Evolutionary conservation across 2,113 vertebrate species (phyloP).

Genomic region (Mustela lutreola): DNA sequence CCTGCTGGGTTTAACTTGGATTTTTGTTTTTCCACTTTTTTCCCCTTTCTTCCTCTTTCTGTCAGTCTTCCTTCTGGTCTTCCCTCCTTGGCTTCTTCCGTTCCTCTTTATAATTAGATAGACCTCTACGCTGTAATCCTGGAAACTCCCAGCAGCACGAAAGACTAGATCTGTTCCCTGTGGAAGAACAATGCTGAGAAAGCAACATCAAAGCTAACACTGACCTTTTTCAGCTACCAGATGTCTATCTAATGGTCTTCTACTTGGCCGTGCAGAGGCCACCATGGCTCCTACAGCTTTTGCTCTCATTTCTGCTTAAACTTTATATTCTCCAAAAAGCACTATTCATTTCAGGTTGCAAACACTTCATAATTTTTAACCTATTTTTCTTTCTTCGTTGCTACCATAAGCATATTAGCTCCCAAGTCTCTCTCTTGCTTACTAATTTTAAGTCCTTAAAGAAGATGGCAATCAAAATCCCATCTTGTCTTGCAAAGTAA

Average conservation of each 20-base stretch:
- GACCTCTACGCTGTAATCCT: neutral
- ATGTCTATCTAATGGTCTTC: neutral
- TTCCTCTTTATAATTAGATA: neutral
- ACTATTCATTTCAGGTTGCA: constrained; percentile 15
- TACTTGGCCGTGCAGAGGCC: neutral
- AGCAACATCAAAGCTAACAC: neutral
- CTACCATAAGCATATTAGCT: neutral
- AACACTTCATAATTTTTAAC: constrained; percentile 28
- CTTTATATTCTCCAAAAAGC: neutral
- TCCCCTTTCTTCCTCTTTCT: neutral
- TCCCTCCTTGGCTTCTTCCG: neutral
- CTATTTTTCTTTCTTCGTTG: constrained; percentile 17
- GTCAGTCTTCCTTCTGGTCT: neutral
- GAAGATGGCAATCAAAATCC: neutral
- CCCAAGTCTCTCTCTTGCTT: constrained; percentile 2
- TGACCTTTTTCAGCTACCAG: neutral
- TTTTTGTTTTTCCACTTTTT: constrained; percentile 7
- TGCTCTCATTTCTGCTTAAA: constrained; percentile 4
- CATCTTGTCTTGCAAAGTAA: neutral
- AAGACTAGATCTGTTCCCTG: neutral
- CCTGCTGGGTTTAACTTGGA: neutral
- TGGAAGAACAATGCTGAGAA: neutral
- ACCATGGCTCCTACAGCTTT: neutral
- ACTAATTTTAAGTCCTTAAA: constrained; percentile 15
- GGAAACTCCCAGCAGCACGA: neutral